Evolutionary conservation across 2,888 invertebrate species (phyloP), one percentile per base, ranked within the genome.

Genomic region (Brenthis daphne): DNA sequence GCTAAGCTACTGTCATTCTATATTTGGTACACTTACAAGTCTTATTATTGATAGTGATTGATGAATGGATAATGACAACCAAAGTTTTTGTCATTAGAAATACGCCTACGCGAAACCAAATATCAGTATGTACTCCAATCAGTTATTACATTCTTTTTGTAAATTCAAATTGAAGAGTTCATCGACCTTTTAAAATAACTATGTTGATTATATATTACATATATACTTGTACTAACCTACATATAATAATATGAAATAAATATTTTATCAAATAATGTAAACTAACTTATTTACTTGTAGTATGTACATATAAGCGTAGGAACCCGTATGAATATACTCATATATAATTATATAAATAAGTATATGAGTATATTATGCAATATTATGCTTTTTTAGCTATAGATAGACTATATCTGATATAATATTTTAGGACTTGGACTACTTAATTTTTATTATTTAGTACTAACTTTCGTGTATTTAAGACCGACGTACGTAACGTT

Each of bases 71-170:
- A 54, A 57, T 69, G 69, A 72, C 72, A 67, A 64, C 29, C 48
- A 24, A 65, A 60, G 63, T 72, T 72, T 70, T 70, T 72, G 70
- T 72, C 63, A 58, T 57, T 50, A 63, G 43, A 61, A 50, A 51
- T 20, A 33, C 70, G 63, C 71, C 68, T 33, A 71, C 71, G 37
- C 53, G 37, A 12, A 14, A 57, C 55, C 64, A 51, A 68, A 55
- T 54, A 63, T 72, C 65, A 65, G 60, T 57, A 58, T 64, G 29
- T 55, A 64, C 54, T 33, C 3, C 56, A 54, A 55, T 65, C 43
- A 50, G 65, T 67, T 24, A 37, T 57, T 57, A 20, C 54, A 37
- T 16, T 57, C 4, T 48, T 8, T 43, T 43, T 43, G 37, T 8
- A 33, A n/a, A 47, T 63, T n/a, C 20, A 43, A 57, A 20, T 53